Base-by-base conservation (phyloP, 2,797 vertebrate genomes). In the Echiichthys vipera region DNA sequence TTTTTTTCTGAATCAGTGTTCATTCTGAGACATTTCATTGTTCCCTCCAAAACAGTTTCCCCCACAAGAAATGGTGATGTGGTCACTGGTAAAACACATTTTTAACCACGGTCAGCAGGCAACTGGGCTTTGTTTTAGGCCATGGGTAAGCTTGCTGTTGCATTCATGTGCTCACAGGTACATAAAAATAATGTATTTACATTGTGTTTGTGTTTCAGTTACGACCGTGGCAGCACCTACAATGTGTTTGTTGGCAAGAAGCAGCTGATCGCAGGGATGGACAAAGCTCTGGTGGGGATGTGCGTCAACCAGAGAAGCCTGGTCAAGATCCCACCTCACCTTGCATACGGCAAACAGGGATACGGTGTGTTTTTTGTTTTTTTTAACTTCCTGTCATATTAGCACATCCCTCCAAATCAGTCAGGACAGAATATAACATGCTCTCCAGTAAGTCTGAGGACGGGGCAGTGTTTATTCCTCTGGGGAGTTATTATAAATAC, bases 181-280 rank as follows among this genome's bases (percentile, higher is more conserved):
- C 30, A 5, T 32, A 20, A 39, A 43, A 24, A 14, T 20, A 40
- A 32, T 8, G 1, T 70, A 22, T 34, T 43, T 11, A n/a, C n/a
- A n/a, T n/a, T 55, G 30, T 67, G 12, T 66, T 2, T 80, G 22
- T 80, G 9, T 85, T 91, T 34, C 86, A 99, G 98, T 85, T 99
- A 99, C 75, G 97, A 99, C 89, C 95, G 96, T 65, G 96, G 96
- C 74, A 97, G 94, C 77, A 97, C 96, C 0, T 98, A 99, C 93
- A 98, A 98, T 0, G 97, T 99, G 65, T 96, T 96, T 86, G 95
- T 99, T 83, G 98, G 98, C 7, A 97, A 94, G 91, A 97, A 95
- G 42, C 96, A 98, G 70, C 94, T 99, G 66, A 99, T 99, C 47
- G 91, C 94, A 37, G 98, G 98, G 22, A 99, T 99, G 97, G 98